Conservation (phyloP, 2,113 vertebrate genomes). For the Pollachius pollachius region DNA sequence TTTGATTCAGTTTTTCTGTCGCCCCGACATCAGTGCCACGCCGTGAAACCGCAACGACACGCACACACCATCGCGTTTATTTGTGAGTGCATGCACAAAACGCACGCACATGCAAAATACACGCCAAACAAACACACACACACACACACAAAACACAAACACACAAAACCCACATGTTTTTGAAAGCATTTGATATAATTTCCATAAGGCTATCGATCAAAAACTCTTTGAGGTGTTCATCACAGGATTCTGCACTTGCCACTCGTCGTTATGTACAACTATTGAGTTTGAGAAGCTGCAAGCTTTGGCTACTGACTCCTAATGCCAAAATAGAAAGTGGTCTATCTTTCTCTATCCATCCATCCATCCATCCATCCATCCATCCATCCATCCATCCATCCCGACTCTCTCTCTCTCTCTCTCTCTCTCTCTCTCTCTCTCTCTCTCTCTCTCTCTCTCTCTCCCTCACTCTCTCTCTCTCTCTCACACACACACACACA, state of each 20-base stretch:
- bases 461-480: too few species aligned
- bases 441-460: too few species aligned
- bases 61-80: not conserved
- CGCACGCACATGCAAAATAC: not conserved
- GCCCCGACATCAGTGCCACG: too few species aligned
- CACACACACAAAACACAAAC: not conserved
- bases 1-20: not conserved
- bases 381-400: too few species aligned
- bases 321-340: too few species aligned
- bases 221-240: conserved; percentile 42
- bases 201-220: conserved; percentile 34
- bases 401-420: too few species aligned
- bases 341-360: too few species aligned
- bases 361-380: too few species aligned
- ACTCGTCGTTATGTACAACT: conserved; percentile 47
- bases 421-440: too few species aligned
- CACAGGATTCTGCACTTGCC: conserved; percentile 28
- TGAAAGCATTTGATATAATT: conserved; percentile 31
- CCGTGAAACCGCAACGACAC: not conserved
- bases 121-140: not conserved
- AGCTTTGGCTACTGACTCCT: too few species aligned
- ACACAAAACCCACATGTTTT: conserved; percentile 12
- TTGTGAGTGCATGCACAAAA: not conserved
- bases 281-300: too few species aligned
- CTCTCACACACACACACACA: too few species aligned